Evolutionary conservation across 2,797 vertebrate species (phyloP).

Genomic region (Sebastes kiyomatsui): DNA sequence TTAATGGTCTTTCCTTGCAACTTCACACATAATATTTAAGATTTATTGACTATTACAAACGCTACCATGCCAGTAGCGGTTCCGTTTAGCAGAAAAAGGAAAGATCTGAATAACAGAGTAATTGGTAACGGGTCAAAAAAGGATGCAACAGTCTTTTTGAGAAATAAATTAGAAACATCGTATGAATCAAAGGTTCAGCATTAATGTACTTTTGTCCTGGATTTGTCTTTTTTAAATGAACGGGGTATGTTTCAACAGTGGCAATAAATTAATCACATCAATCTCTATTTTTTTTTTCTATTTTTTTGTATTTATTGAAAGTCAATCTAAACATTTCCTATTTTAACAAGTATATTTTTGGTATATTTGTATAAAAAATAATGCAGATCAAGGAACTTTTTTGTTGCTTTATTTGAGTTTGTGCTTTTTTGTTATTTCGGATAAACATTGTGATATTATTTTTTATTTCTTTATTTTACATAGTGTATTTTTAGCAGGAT

Average conservation of each 20-base stretch:
- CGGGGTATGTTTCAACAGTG: neutral
- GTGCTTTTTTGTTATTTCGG: conserved; percentile 19
- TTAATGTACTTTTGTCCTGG: conserved; percentile 43
- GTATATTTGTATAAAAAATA: neutral
- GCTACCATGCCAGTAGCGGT: conserved; percentile 93
- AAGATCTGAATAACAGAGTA: conserved; percentile 91
- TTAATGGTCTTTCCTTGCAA: conserved; percentile 93
- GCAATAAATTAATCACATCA: conserved; percentile 30
- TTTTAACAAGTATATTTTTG: conserved; percentile 1
- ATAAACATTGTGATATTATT: conserved; percentile 10
- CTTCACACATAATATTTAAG: conserved; percentile 99
- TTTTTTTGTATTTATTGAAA: neutral
- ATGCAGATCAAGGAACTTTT: conserved; percentile 13
- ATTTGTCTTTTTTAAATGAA: conserved; percentile 38
- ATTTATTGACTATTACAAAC: conserved; percentile 99
- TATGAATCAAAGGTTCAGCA: conserved; percentile 14
- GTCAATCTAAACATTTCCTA: neutral
- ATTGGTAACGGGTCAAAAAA: conserved; percentile 81
- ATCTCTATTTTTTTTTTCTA: neutral
- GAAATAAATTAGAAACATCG: conserved; percentile 67
- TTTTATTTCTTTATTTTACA: neutral
- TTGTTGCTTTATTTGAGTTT: conserved; percentile 21
- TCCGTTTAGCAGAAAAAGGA: conserved; percentile 82
- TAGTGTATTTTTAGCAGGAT: conserved; percentile 25
- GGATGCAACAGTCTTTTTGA: conserved; percentile 60